Base-by-base conservation (phyloP, 2,113 vertebrate genomes). In the Xenotilapia caudafasciata region DNA sequence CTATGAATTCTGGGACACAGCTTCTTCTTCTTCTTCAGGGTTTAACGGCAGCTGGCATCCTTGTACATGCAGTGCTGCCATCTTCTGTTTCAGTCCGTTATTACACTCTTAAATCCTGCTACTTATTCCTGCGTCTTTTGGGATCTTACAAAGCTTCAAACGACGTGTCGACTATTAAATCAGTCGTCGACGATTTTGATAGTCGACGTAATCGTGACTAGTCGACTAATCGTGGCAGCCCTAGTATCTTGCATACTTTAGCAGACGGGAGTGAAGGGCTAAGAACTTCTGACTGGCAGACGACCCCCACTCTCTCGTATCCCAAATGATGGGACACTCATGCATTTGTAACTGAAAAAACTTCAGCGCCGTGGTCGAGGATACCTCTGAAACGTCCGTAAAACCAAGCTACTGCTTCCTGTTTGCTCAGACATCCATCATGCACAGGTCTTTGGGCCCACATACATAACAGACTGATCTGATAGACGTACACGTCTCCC, bases 181-280 rank as follows among this genome's bases (percentile, higher is more conserved):
- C 31, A 33, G 31, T 31, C 31, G 31, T 31, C 2, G 31, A 7
- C 31, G 31, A 31, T 31, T 31, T 31, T 7, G 1, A 31, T 3
- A 31, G 31, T 31, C 2, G 31, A 31, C 31, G 1, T 31, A 31
- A 31, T 31, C 31, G 31, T 31, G 31, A 6, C 31, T 1, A 31
- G 31, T 31, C 6, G 6, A 31, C 6, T 31, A 31, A 31, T 31
- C 31, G 6, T 7, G 31, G 31, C 31, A 33, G 31, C 31, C 6
- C 31, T 33, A 70, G 62, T 70, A 70, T 6, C 65, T 45, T 45
- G 65, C 38, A 23, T 23, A 70, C 8, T 4, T 73, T 1, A 15
- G 12, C n/a, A 42, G 0, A 7, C 1, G 2, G 12, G 35, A 0
- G 1, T 33, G 8, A 60, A 60, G 56, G 56, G 28, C 14, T 60